Base-by-base conservation (phyloP, 2,888 invertebrate species). In the Molorchus minor region DNA sequence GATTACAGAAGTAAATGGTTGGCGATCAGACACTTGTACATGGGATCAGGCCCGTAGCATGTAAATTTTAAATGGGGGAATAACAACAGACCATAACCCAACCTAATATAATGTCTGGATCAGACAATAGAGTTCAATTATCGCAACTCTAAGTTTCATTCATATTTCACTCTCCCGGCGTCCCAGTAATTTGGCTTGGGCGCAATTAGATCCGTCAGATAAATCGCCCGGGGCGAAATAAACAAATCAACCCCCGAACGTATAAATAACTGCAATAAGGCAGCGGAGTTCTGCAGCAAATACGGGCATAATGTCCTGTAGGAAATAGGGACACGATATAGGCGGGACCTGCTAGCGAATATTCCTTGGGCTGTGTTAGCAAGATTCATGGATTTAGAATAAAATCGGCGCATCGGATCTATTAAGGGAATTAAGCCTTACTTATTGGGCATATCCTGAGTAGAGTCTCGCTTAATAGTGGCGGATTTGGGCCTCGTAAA, bases 331-430 rank as follows among this genome's bases (percentile, higher is more conserved):
- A 76, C 77, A 77, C 67, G 75, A 70, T 73, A 77, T 75, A 75
- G 78, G 78, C 77, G 78, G 75, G 67, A 58, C 75, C 67, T n/a
- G 58, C 70, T 65, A 40, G 75, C 73, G 72, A 75, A 75, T 77
- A 76, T 76, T 77, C 75, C 74, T 73, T 73, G 72, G 71, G 71
- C 71, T 69, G 71, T 72, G 72, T 73, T 74, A 70, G 71, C 72
- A 73, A 77, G 75, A 77, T 76, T 75, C 75, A 75, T 76, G 75
- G 73, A 74, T 70, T 71, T 65, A 55, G 71, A 74, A 71, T 68
- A 65, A 69, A 72, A 70, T 72, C 71, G 17, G 36, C 35, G 35
- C 35, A 47, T 47, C 19, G 19, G 47, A 47, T 49, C 49, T 38
- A 49, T 49, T 36, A 49, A 19, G 54, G 33, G 44, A 54, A 69